Conservation (phyloP, 2,113 vertebrate genomes). For the Podarcis cretensis region DNA sequence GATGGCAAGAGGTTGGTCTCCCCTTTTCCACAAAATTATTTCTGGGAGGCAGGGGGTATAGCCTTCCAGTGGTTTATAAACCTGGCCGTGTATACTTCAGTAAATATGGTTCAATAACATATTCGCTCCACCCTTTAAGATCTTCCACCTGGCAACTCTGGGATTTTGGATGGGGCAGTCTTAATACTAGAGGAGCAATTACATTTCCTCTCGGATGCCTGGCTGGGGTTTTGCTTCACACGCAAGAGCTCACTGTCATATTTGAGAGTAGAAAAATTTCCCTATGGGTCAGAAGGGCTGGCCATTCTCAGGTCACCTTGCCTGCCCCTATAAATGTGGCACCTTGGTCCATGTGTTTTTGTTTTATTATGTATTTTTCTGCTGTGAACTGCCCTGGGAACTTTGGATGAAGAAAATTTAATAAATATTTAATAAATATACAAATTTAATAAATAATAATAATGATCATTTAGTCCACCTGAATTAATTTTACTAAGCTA, state of each 20-base stretch:
- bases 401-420: no score
- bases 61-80: background rate
- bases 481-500: background rate
- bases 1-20: background rate
- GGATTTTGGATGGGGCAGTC: background rate
- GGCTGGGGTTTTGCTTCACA: background rate
- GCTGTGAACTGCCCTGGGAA: no score
- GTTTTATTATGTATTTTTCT: no score
- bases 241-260: background rate
- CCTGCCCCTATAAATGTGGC: background rate
- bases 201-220: background rate
- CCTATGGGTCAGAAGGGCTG: background rate
- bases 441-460: no score
- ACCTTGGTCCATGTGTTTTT: no score
- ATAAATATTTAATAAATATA: no score
- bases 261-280: background rate
- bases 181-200: background rate
- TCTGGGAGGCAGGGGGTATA: background rate
- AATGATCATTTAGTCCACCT: background rate
- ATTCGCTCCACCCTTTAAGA: background rate
- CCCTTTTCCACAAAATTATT: background rate
- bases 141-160: background rate
- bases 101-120: background rate
- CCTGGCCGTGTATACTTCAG: background rate
- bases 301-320: background rate